Evolutionary conservation across 2,797 vertebrate species (phyloP).

Genomic region (Hydrocynus forskahlii): DNA sequence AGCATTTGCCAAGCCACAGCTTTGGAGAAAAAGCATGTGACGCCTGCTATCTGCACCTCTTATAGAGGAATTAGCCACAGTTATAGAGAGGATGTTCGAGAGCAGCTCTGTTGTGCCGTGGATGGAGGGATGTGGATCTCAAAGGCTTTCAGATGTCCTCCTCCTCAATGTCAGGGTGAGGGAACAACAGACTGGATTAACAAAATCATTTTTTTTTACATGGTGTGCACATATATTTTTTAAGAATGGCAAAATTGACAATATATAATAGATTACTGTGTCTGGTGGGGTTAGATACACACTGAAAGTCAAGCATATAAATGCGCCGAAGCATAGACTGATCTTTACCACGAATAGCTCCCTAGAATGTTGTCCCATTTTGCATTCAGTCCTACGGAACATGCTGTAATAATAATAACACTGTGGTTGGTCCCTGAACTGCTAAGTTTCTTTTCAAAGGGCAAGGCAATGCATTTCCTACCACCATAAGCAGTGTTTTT

Average conservation of each 20-base stretch:
- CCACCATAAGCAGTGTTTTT: conserved; percentile 14
- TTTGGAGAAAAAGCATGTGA: conserved; percentile 46
- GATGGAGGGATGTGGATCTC: conserved; percentile 53
- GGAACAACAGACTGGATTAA: conserved; percentile 51
- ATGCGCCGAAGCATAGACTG: conserved; percentile 3
- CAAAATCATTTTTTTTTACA: conserved; percentile 45
- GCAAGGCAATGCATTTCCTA: conserved; percentile 7
- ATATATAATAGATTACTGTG: conserved; percentile 23
- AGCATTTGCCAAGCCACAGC: conserved; percentile 55
- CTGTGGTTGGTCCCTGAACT: conserved; percentile 8
- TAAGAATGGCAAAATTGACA: conserved; percentile 41
- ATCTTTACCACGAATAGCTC: not conserved
- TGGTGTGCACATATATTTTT: conserved; percentile 39
- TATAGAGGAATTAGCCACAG: conserved; percentile 58
- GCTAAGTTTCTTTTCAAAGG: conserved; percentile 35
- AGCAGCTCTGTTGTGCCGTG: conserved; percentile 44
- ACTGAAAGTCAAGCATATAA: conserved; percentile 5
- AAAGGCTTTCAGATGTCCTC: conserved; percentile 55
- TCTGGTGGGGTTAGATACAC: conserved; percentile 30
- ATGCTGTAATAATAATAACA: not conserved
- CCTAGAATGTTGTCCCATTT: conserved; percentile 7
- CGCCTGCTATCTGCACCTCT: conserved; percentile 55
- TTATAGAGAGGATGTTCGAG: conserved; percentile 49
- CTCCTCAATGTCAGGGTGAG: conserved; percentile 54
- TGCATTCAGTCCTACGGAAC: not conserved